phyloP scores from a whole-genome alignment of 92 coral and sea anemone species.

The Zoanthus sociatus region DNA sequence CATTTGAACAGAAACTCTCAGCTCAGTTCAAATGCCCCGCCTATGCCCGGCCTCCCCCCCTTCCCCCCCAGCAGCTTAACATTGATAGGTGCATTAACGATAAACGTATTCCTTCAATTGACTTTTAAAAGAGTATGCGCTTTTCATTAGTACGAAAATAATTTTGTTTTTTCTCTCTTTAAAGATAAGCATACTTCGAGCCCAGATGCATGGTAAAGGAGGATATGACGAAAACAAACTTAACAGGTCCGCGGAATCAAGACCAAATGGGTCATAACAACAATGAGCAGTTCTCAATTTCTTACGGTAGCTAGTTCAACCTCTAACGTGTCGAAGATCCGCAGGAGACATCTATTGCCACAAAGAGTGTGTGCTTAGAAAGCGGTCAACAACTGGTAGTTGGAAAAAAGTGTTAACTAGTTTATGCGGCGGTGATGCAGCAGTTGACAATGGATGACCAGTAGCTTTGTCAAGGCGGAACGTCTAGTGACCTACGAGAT shows the following conservation, averaged over 20 bases:
- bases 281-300: background rate
- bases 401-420: background rate
- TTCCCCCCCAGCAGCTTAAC: too few relatives aligned
- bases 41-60: too few relatives aligned
- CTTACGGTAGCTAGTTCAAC: background rate
- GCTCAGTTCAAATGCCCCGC: too few relatives aligned
- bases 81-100: too few relatives aligned
- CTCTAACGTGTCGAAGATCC: background rate
- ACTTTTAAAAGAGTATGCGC: too few relatives aligned
- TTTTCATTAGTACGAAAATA: background rate
- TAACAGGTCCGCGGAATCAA: background rate
- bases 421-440: background rate
- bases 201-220: background rate
- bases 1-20: too few relatives aligned
- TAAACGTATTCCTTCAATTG: too few relatives aligned
- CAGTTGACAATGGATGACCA: too few relatives aligned
- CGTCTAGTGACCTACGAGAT: too few relatives aligned
- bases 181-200: background rate
- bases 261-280: background rate
- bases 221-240: background rate
- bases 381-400: background rate
- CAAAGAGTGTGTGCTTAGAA: background rate
- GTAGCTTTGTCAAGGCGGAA: too few relatives aligned
- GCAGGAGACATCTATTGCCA: background rate
- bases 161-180: background rate